Evolutionary conservation across 2,113 vertebrate species (phyloP).

Genomic region (Phocoena phocoena): DNA sequence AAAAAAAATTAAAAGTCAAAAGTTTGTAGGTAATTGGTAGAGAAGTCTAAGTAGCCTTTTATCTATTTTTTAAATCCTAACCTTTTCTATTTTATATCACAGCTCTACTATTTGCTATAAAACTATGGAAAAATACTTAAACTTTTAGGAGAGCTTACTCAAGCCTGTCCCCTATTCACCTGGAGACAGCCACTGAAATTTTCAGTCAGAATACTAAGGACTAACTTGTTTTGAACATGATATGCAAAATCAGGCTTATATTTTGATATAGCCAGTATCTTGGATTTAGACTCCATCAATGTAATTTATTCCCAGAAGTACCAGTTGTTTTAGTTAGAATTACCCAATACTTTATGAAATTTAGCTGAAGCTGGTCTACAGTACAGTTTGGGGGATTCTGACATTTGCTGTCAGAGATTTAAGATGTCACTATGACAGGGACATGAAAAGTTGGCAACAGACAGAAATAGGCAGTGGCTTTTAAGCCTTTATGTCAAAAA

Average conservation of each 20-base stretch:
- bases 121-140: conserved; percentile 8
- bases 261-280: not conserved
- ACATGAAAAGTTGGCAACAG: conserved; percentile 64
- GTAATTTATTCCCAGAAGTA: not conserved
- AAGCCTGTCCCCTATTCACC: not conserved
- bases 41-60: not conserved
- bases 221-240: not conserved
- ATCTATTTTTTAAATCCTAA: not conserved
- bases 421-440: conserved; percentile 60
- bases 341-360: conserved; percentile 19
- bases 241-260: not conserved
- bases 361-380: conserved; percentile 27
- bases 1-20: conserved; percentile 32
- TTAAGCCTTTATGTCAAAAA: conserved; percentile 57
- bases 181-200: not conserved
- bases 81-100: conserved; percentile 13
- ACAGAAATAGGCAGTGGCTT: conserved; percentile 52
- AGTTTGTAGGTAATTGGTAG: not conserved
- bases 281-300: not conserved
- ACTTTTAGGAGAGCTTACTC: not conserved
- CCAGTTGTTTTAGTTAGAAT: conserved; percentile 36
- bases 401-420: conserved; percentile 72
- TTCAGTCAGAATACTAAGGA: not conserved
- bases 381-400: conserved; percentile 59
- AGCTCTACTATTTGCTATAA: not conserved